phyloP scores from a whole-genome alignment of 2,888 invertebrate species.

The Perizoma affinitatum region DNA sequence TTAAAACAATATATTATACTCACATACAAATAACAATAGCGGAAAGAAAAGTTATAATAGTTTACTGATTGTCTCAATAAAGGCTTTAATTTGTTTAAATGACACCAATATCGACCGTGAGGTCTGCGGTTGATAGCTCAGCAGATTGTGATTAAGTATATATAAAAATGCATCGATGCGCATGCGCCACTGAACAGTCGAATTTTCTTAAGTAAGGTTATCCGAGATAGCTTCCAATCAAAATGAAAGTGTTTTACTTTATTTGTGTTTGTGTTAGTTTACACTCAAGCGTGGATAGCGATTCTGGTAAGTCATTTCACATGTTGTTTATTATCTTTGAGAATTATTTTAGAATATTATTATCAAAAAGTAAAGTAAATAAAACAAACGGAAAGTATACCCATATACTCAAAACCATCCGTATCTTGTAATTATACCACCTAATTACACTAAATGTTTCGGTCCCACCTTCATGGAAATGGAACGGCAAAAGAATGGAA shows the following conservation, averaged over 20 bases:
- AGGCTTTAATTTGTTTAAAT: background rate
- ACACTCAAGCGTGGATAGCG: constrained; percentile 23
- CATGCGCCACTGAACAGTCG: constrained; percentile 20
- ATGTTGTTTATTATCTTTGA: background rate
- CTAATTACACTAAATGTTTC: too few relatives aligned
- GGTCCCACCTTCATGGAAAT: too few relatives aligned
- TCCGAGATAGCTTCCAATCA: constrained; percentile 8
- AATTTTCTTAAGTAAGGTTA: constrained; percentile 20
- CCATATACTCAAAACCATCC: too few relatives aligned
- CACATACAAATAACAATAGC: too few relatives aligned
- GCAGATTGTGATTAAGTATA: background rate
- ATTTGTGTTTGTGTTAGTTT: constrained; percentile 33
- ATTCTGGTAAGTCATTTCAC: constrained; percentile 26
- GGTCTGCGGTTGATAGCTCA: background rate
- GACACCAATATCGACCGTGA: background rate
- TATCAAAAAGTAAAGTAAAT: too few relatives aligned
- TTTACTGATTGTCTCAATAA: too few relatives aligned
- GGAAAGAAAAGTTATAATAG: too few relatives aligned
- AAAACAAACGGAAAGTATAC: too few relatives aligned
- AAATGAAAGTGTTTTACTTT: constrained; percentile 34
- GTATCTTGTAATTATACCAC: too few relatives aligned
- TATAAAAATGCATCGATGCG: constrained; percentile 1
- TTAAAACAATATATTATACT: too few relatives aligned
- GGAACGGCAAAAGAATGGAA: too few relatives aligned
- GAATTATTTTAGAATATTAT: too few relatives aligned